Evolutionary conservation across 2,888 invertebrate species (phyloP).

Genomic region (Aspidiotus destructor): DNA sequence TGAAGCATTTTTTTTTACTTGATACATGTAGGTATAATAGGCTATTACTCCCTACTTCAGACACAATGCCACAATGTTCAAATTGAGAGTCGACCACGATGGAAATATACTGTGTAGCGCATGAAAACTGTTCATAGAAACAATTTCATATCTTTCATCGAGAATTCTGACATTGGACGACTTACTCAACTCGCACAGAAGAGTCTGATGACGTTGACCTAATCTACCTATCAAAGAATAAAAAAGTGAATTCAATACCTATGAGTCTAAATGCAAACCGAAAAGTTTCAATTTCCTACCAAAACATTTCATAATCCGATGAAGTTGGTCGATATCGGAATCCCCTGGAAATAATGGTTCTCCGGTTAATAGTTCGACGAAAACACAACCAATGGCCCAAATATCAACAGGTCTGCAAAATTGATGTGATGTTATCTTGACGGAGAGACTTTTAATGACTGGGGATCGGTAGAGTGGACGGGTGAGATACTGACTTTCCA

Average conservation of each 20-base stretch:
- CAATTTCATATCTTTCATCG: conserved; percentile 5
- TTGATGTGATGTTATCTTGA: neutral
- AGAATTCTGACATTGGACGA: neutral
- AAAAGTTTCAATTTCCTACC: conserved; percentile 49
- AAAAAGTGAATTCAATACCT: neutral
- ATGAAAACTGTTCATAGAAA: conserved; percentile 25
- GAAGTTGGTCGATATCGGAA: conserved; percentile 80
- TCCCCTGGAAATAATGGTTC: conserved; percentile 92
- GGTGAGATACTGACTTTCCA: conserved; percentile 40
- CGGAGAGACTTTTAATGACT: neutral
- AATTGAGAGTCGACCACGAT: conserved; percentile 12
- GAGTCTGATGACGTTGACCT: conserved; percentile 17
- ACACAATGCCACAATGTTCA: conserved; percentile 11
- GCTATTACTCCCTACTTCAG: conserved; percentile 5
- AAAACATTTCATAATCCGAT: conserved; percentile 66
- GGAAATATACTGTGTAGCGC: conserved; percentile 21
- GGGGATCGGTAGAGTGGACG: neutral
- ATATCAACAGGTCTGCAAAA: conserved; percentile 72
- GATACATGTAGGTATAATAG: neutral
- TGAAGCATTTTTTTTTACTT: no score
- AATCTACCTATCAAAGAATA: conserved; percentile 15
- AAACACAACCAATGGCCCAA: conserved; percentile 98
- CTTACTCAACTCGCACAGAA: conserved; percentile 2
- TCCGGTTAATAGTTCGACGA: conserved; percentile 92
- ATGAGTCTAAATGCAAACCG: neutral